Evolutionary conservation across 2,888 invertebrate genomes (phyloP).

Genomic region (Bellardia pandia): DNA sequence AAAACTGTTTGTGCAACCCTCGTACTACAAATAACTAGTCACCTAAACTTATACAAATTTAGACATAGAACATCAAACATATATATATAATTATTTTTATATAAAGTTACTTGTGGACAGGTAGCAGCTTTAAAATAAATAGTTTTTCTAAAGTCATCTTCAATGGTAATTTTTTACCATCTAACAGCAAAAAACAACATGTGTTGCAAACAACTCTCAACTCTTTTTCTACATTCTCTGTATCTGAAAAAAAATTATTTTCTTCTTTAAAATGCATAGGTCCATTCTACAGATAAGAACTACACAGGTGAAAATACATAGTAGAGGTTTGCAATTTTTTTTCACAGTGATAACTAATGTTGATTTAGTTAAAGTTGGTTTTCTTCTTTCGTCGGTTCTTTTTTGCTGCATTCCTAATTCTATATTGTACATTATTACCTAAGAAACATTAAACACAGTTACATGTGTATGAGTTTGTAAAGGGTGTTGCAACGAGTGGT

Average conservation of each 20-base stretch:
- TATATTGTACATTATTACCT: constrained; percentile 50
- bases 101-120: constrained; percentile 25
- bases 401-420: constrained; percentile 2
- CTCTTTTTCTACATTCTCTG: background rate
- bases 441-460: constrained; percentile 26
- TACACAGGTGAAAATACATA: constrained; percentile 19
- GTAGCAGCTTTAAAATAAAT: constrained; percentile 17
- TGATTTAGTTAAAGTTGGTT: constrained; percentile 54
- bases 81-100: background rate
- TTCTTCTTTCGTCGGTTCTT: constrained; percentile 11
- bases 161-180: constrained; percentile 18
- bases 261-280: constrained; percentile 5
- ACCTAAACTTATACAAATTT: background rate
- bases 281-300: background rate
- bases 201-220: constrained; percentile 20
- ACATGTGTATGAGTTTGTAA: background rate
- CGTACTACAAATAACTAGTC: background rate
- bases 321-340: constrained; percentile 23
- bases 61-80: background rate
- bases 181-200: background rate
- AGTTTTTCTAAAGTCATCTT: background rate
- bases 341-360: constrained; percentile 49
- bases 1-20: background rate
- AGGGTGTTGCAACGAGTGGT: background rate
- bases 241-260: background rate